A percentile compares a stretch with the other conserved stretches of the same genome.
These are phyloP conservation scores for Muraenolepis orangiensis DNA, from an alignment of 2,797 vertebrate species.

Conservation along the genomic window DNA sequence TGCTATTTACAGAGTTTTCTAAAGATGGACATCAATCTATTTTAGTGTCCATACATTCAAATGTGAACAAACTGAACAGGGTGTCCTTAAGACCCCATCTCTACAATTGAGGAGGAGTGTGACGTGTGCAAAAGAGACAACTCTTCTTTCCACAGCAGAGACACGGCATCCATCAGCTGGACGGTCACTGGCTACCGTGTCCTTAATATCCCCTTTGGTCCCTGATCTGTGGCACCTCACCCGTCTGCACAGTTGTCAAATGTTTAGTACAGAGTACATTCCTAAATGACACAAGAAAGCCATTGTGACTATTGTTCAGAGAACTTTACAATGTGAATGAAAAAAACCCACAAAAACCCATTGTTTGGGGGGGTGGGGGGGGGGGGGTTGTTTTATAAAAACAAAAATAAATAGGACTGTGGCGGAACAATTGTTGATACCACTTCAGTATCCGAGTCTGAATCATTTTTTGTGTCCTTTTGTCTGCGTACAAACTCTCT, in stretches of 20 bases:
- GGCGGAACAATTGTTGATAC: not conserved
- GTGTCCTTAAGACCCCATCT: not conserved
- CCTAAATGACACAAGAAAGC: conserved; percentile 62
- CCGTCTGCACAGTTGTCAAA: conserved; percentile 40
- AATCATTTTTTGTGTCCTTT: not conserved
- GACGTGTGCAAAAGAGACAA: not conserved
- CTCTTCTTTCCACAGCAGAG: not conserved
- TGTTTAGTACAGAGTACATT: conserved; percentile 75
- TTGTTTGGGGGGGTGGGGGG: too few relatives aligned
- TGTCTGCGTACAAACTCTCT: not conserved
- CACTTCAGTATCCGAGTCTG: not conserved
- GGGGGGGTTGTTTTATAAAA: conserved; percentile 64
- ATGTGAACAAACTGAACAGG: not conserved
- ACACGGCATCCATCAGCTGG: not conserved
- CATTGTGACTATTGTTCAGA: conserved; percentile 46
- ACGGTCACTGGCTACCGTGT: not conserved
- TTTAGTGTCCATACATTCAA: not conserved
- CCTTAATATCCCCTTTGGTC: conserved; percentile 24
- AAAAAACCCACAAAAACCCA: conserved; percentile 35
- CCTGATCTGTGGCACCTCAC: not conserved
- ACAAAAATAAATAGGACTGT: conserved; percentile 62
- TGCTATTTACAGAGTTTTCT: not conserved
- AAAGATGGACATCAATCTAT: not conserved
- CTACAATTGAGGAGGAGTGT: not conserved
- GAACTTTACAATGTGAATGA: not conserved